Conservation (phyloP, 2,888 invertebrate species). For the Opisthograptis luteolata region DNA sequence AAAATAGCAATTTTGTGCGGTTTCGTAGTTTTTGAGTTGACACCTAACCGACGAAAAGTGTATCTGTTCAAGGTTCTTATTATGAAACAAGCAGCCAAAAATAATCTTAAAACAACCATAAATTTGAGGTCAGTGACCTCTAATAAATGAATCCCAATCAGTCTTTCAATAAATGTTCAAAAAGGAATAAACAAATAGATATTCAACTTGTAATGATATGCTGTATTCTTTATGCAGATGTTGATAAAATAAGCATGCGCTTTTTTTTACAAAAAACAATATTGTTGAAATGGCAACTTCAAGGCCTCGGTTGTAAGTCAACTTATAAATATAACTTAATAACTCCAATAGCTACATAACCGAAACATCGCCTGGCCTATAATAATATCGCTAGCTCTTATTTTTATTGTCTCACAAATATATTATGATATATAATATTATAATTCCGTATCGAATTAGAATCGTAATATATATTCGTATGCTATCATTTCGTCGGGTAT, state of each 20-base stretch:
- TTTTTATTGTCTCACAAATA: slow-evolving; percentile 38
- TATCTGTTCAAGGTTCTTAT: too few relatives aligned
- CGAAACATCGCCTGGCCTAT: slow-evolving; percentile 25
- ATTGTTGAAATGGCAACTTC: background rate
- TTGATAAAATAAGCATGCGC: background rate
- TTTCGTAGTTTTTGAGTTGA: too few relatives aligned
- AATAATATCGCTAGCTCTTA: slow-evolving; percentile 33
- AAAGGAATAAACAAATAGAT: too few relatives aligned
- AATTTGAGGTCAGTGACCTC: too few relatives aligned
- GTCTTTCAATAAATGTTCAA: too few relatives aligned
- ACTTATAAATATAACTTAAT: slow-evolving; percentile 12
- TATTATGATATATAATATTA: slow-evolving; percentile 50
- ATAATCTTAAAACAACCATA: too few relatives aligned
- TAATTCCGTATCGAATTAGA: slow-evolving; percentile 55
- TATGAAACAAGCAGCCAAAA: too few relatives aligned
- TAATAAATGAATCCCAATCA: too few relatives aligned
- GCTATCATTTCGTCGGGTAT: slow-evolving; percentile 65
- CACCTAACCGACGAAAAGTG: too few relatives aligned
- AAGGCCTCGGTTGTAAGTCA: slow-evolving; percentile 9
- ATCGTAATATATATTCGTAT: slow-evolving; percentile 68
- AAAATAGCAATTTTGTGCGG: too few relatives aligned
- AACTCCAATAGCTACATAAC: slow-evolving; percentile 14
- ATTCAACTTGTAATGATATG: too few relatives aligned
- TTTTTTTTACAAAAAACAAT: background rate
- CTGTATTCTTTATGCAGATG: background rate